Percentiles rank a stretch among this genome's conserved stretches.
Conservation (phyloP, 2,888 invertebrate species). For the Acronicta psi region DNA sequence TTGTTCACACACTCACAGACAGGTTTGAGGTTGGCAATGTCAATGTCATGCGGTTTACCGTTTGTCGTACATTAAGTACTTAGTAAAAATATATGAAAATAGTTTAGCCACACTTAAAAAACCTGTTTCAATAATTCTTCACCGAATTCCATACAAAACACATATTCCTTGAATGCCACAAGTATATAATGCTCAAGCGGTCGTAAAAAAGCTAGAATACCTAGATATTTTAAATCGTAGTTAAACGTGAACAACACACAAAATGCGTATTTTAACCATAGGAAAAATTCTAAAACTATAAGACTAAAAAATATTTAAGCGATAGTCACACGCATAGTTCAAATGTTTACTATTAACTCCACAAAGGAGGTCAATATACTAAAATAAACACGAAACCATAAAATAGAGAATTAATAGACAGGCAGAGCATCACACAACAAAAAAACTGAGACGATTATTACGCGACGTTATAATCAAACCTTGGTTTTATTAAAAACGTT, state of each 20-base stretch:
- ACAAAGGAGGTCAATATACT: conserved; percentile 47
- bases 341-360: conserved; percentile 10
- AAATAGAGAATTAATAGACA: conserved; percentile 29
- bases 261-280: background rate
- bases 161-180: conserved; percentile 9
- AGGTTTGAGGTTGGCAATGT: conserved; percentile 34
- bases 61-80: conserved; percentile 3
- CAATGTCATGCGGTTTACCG: conserved; percentile 31
- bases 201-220: conserved; percentile 1
- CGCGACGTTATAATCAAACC: conserved; percentile 22
- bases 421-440: conserved; percentile 61
- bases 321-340: conserved; percentile 11
- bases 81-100: conserved; percentile 7
- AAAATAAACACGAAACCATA: conserved; percentile 44
- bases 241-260: conserved; percentile 14
- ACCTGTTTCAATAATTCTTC: background rate
- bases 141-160: conserved; percentile 10
- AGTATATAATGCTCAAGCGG: background rate
- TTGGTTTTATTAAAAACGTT: conserved; percentile 27
- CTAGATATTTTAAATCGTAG: conserved; percentile 21
- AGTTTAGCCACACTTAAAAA: conserved; percentile 7
- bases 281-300: background rate
- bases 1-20: conserved; percentile 27
- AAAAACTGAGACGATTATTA: conserved; percentile 13
- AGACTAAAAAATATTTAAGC: conserved; percentile 3